These are phyloP conservation scores for Drosophila crucigera DNA, from an alignment of 2,888 invertebrate genomes.

Conservation along the genomic window DNA sequence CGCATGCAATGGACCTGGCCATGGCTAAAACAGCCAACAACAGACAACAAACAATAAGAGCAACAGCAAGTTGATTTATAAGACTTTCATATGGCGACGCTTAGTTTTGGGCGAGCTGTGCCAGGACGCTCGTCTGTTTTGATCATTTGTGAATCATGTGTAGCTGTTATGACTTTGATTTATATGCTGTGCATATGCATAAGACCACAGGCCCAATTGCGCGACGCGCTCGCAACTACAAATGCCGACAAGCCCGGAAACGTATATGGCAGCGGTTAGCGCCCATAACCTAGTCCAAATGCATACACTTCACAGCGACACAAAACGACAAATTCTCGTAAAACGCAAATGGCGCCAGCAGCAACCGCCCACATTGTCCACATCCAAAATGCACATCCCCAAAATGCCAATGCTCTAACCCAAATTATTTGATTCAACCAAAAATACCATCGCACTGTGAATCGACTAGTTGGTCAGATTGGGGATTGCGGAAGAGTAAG, in stretches of 20 bases:
- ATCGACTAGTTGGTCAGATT: constrained; percentile 33
- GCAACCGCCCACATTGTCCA: constrained; percentile 1
- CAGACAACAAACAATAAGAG: constrained; percentile 7
- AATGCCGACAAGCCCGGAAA: constrained; percentile 57
- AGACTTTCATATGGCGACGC: constrained; percentile 69
- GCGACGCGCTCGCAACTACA: constrained; percentile 37
- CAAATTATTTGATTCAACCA: constrained; percentile 71
- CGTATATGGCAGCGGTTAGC: constrained; percentile 49
- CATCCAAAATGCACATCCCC: constrained; percentile 16
- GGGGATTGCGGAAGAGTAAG: not conserved
- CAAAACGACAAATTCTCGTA: constrained; percentile 48
- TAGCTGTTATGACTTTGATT: constrained; percentile 76
- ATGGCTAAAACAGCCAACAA: constrained; percentile 21
- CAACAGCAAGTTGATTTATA: constrained; percentile 67
- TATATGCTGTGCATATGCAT: constrained; percentile 67
- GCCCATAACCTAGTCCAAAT: constrained; percentile 19
- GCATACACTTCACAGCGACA: not conserved
- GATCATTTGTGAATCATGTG: constrained; percentile 79
- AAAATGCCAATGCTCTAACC: constrained; percentile 47
- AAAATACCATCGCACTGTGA: constrained; percentile 64
- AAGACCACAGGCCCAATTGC: constrained; percentile 52
- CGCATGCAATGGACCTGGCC: constrained; percentile 33
- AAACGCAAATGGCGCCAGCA: constrained; percentile 60
- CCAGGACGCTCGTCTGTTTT: constrained; percentile 57
- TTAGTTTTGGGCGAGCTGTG: constrained; percentile 16